Evolutionary conservation across 2,888 invertebrate genomes (phyloP).

Genomic region (Philereme vetulata): DNA sequence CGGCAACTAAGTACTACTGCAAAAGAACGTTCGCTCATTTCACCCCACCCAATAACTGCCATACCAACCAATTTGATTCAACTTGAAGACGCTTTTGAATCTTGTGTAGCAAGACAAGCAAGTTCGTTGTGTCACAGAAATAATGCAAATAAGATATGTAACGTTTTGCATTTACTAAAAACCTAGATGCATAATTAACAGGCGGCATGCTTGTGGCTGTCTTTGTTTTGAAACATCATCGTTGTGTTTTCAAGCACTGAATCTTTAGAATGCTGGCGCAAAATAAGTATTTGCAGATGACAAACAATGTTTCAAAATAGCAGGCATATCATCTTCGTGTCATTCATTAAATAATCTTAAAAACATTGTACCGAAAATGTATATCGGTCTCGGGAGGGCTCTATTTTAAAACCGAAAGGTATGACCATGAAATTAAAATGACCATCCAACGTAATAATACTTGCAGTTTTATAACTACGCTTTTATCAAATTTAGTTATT

Average conservation of each 20-base stretch:
- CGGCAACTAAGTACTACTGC: slow-evolving; percentile 3
- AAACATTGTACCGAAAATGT: too few relatives aligned
- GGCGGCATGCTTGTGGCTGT: slow-evolving; percentile 1
- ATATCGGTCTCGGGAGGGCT: too few relatives aligned
- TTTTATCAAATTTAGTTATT: slow-evolving; percentile 10
- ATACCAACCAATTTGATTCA: too few relatives aligned
- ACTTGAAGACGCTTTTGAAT: not conserved
- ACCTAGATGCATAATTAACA: slow-evolving; percentile 24
- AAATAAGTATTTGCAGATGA: not conserved
- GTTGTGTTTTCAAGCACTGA: not conserved
- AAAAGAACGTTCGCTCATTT: not conserved
- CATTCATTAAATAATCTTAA: too few relatives aligned
- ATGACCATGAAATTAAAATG: too few relatives aligned
- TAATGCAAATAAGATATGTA: slow-evolving; percentile 21
- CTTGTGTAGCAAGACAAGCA: slow-evolving; percentile 17
- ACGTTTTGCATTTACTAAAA: slow-evolving; percentile 18
- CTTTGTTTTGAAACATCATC: slow-evolving; percentile 1
- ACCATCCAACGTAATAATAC: too few relatives aligned
- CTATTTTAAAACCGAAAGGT: too few relatives aligned
- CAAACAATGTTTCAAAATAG: too few relatives aligned
- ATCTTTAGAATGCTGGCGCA: not conserved
- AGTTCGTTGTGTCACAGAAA: slow-evolving; percentile 15
- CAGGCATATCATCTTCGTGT: too few relatives aligned
- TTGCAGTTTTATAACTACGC: too few relatives aligned
- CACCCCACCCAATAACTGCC: slow-evolving; percentile 1